Conservation (phyloP, 2,888 invertebrate genomes). For the Cantharis nigra region DNA sequence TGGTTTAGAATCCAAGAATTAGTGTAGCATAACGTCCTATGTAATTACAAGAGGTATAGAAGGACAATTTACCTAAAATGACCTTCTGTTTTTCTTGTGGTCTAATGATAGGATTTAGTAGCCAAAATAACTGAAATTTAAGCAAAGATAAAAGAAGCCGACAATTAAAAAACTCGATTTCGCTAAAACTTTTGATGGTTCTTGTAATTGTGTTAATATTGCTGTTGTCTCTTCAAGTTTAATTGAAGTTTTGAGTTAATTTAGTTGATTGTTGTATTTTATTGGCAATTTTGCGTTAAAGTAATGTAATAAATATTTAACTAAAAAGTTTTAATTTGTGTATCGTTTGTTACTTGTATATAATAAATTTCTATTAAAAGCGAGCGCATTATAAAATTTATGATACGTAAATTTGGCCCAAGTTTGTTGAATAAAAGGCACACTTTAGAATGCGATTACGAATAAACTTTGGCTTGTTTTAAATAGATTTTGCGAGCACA, state of each 20-base stretch:
- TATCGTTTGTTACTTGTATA: conserved; percentile 1
- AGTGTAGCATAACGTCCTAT: conserved; percentile 20
- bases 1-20: conserved; percentile 5
- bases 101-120: conserved; percentile 19
- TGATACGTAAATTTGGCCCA: conserved; percentile 5
- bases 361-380: conserved; percentile 12
- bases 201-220: background rate
- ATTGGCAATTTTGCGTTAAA: background rate
- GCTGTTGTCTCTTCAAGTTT: background rate
- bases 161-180: conserved; percentile 18
- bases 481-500: conserved; percentile 10
- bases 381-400: conserved; percentile 2
- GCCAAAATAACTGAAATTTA: conserved; percentile 4
- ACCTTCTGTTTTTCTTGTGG: conserved; percentile 16
- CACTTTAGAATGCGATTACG: conserved; percentile 9
- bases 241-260: conserved; percentile 16
- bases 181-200: background rate
- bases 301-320: conserved; percentile 1
- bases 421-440: conserved; percentile 5
- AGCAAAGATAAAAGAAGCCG: conserved; percentile 16
- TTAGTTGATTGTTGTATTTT: conserved; percentile 21
- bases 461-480: conserved; percentile 19
- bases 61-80: conserved; percentile 20
- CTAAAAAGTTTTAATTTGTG: background rate
- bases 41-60: conserved; percentile 17